phyloP scores from a whole-genome alignment of 2,797 vertebrate species.

The Rhabdophis nuchalis region DNA sequence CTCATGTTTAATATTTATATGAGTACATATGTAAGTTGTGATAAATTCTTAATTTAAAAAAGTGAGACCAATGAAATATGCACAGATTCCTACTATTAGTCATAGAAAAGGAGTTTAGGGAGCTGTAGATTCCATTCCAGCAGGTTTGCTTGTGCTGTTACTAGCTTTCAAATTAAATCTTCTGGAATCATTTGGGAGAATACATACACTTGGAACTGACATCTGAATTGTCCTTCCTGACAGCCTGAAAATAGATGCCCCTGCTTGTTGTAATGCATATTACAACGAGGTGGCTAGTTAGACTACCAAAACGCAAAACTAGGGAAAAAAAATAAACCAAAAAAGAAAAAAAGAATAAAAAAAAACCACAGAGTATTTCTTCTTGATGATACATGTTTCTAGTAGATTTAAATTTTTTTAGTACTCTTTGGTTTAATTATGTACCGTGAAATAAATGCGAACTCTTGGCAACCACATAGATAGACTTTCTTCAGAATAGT shows the following conservation, averaged over 20 bases:
- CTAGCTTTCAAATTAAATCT: background rate
- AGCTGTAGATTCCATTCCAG: background rate
- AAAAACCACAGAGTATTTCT: background rate
- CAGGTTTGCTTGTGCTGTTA: background rate
- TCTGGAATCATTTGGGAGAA: background rate
- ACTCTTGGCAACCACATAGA: background rate
- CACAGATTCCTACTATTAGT: background rate
- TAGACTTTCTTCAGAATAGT: background rate
- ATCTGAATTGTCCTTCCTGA: background rate
- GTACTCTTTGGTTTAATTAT: background rate
- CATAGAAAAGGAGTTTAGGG: background rate
- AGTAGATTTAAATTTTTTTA: background rate
- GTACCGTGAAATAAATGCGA: background rate
- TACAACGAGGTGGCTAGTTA: background rate
- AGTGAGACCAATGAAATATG: background rate
- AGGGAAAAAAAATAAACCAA: background rate
- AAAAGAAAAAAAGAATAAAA: background rate
- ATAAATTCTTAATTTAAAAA: background rate
- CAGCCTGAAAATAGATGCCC: background rate
- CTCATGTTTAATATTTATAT: background rate
- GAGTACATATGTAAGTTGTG: background rate
- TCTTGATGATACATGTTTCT: background rate
- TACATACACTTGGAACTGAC: background rate
- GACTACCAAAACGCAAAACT: background rate
- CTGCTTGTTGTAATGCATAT: background rate